Evolutionary conservation across 2,797 vertebrate genomes (phyloP).

Genomic region (Anabacerthia variegaticeps): DNA sequence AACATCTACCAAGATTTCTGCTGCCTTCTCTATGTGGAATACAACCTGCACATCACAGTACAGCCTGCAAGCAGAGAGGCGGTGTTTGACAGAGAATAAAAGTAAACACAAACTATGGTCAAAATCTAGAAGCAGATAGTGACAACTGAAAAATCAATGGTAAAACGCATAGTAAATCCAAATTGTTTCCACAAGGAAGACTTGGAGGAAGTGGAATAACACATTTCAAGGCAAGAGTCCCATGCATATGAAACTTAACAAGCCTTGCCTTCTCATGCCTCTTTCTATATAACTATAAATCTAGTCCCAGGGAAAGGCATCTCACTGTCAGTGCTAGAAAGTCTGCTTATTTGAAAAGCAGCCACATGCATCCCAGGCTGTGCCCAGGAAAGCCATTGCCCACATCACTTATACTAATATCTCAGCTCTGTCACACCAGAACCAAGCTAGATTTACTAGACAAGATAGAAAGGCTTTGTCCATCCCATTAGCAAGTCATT

Average conservation of each 20-base stretch:
- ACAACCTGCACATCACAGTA: neutral
- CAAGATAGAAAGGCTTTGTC: neutral
- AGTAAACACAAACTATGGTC: neutral
- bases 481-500: neutral
- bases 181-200: neutral
- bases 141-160: neutral
- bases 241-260: neutral
- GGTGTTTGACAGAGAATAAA: constrained; percentile 31
- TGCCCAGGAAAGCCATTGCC: neutral
- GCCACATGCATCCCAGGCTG: neutral
- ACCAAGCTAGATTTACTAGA: neutral
- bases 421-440: neutral
- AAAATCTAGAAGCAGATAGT: neutral
- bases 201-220: constrained; percentile 41
- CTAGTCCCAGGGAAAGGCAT: neutral
- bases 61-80: neutral
- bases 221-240: constrained; percentile 9
- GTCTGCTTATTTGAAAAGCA: neutral
- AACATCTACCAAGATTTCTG: neutral
- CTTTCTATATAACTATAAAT: neutral
- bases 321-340: neutral
- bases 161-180: constrained; percentile 1
- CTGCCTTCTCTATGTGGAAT: neutral
- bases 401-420: neutral
- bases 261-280: neutral